These are phyloP conservation scores for Trachelus tabidus DNA, from an alignment of 2,888 invertebrate species.

Conservation along the genomic window DNA sequence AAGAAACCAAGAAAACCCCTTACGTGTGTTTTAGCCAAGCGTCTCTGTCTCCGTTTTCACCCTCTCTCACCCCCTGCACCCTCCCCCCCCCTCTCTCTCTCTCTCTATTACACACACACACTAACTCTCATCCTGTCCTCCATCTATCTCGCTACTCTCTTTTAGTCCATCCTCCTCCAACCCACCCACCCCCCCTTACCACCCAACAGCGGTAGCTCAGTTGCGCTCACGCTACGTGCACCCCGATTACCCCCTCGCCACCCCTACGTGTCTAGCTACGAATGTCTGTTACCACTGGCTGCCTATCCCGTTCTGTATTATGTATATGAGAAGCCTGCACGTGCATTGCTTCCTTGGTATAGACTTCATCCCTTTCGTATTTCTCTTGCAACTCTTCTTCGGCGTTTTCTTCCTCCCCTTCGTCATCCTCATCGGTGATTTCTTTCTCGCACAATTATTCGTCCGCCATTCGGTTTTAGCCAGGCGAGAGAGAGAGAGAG, in stretches of 20 bases:
- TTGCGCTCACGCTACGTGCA: constrained; percentile 6
- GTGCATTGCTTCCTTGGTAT: constrained; percentile 5
- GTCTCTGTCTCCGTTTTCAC: constrained; percentile 33
- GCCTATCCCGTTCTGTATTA: constrained; percentile 22
- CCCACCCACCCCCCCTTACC: too few species aligned
- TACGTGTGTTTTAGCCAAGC: constrained; percentile 51
- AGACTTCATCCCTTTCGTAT: background rate
- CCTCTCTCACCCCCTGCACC: constrained; percentile 34
- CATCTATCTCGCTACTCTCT: constrained; percentile 1
- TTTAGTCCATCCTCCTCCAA: constrained; percentile 11
- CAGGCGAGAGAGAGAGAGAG: background rate
- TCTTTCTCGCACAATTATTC: background rate
- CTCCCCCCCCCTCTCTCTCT: constrained; percentile 33
- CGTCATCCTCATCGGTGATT: background rate
- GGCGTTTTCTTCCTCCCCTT: background rate
- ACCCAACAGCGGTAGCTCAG: background rate
- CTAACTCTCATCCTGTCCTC: constrained; percentile 19
- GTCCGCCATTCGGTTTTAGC: background rate
- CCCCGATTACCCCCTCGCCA: constrained; percentile 22
- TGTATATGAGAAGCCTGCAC: constrained; percentile 17
- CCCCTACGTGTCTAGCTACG: constrained; percentile 9
- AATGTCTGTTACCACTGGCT: background rate
- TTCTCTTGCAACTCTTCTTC: background rate
- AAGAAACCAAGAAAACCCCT: constrained; percentile 64
- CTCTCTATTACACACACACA: constrained; percentile 28